Conservation (phyloP, 1,140 invertebrate species). For the Laupala kohalensis region DNA sequence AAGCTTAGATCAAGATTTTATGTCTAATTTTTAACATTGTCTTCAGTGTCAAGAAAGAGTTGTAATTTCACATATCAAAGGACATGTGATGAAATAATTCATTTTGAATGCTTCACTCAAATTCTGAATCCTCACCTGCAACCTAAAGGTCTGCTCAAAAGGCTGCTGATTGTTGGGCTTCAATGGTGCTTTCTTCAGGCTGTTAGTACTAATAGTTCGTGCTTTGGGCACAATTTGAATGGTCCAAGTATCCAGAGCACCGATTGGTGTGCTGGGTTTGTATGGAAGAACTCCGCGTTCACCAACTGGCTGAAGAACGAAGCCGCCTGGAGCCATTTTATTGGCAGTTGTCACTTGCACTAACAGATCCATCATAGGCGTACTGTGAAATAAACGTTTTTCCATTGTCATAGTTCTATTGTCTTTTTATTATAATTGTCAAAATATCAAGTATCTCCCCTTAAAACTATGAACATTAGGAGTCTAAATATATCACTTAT, state of each 20-base stretch:
- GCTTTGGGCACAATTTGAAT: constrained; percentile 48
- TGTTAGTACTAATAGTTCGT: constrained; percentile 30
- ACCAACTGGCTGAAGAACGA: constrained; percentile 54
- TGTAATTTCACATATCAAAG: too few species aligned
- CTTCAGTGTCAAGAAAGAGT: too few species aligned
- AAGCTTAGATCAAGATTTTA: too few species aligned
- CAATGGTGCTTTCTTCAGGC: constrained; percentile 27
- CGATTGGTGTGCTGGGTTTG: constrained; percentile 70
- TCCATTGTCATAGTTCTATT: too few species aligned
- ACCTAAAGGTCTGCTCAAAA: constrained; percentile 61
- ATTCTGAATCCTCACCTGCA: constrained; percentile 35
- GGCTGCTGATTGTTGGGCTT: constrained; percentile 37
- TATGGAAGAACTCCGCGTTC: constrained; percentile 49
- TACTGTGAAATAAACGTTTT: constrained; percentile 52
- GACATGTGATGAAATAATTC: too few species aligned
- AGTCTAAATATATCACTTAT: too few species aligned
- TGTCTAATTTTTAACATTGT: too few species aligned
- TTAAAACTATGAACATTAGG: too few species aligned
- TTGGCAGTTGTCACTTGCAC: constrained; percentile 60
- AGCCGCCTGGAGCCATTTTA: constrained; percentile 54
- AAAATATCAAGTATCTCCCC: too few species aligned
- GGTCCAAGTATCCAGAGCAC: constrained; percentile 38
- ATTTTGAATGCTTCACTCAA: too few species aligned
- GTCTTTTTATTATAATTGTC: too few species aligned
- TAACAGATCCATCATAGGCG: constrained; percentile 71